Conservation (phyloP, 2,113 vertebrate genomes). For the Myiagra hebetior region DNA sequence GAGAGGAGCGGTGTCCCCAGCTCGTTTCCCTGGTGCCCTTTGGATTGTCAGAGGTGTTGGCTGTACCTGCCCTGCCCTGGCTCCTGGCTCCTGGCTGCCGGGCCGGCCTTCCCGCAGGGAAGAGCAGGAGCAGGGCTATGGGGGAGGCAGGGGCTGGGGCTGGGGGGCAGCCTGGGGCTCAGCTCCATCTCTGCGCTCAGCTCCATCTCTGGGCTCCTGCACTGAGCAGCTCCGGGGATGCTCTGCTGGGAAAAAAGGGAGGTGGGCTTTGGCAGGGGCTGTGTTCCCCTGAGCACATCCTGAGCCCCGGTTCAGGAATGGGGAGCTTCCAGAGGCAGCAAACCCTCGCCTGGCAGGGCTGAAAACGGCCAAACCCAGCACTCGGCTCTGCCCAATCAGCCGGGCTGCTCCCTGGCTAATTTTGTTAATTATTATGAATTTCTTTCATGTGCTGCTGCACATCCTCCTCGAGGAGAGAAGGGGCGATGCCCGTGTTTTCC, state of each 20-base stretch:
- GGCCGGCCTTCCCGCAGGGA: fast-evolving
- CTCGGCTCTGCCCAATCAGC: fast-evolving
- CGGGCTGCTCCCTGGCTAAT: not conserved
- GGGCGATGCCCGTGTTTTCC: not conserved
- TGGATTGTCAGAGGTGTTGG: not conserved
- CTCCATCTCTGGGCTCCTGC: not conserved
- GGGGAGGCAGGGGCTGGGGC: too few species aligned
- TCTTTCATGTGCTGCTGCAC: not conserved
- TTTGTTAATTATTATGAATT: not conserved
- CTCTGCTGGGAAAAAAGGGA: fast-evolving
- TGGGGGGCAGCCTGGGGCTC: not conserved
- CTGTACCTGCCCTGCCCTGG: not conserved
- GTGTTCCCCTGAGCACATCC: not conserved
- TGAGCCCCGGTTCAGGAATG: fast-evolving
- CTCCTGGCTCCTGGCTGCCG: fast-evolving
- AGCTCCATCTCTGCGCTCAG: not conserved
- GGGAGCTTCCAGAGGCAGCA: not conserved
- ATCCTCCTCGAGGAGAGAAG: not conserved
- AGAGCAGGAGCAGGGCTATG: not conserved
- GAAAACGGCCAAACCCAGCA: not conserved
- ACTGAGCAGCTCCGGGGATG: fast-evolving
- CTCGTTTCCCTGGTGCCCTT: fast-evolving
- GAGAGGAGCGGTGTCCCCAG: not conserved
- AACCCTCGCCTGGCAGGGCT: not conserved
- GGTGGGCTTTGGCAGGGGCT: fast-evolving